Evolutionary conservation across 1,140 invertebrate species (phyloP), one percentile per base, ranked within the genome.

Genomic region (Ptiloglossa arizonensis): DNA sequence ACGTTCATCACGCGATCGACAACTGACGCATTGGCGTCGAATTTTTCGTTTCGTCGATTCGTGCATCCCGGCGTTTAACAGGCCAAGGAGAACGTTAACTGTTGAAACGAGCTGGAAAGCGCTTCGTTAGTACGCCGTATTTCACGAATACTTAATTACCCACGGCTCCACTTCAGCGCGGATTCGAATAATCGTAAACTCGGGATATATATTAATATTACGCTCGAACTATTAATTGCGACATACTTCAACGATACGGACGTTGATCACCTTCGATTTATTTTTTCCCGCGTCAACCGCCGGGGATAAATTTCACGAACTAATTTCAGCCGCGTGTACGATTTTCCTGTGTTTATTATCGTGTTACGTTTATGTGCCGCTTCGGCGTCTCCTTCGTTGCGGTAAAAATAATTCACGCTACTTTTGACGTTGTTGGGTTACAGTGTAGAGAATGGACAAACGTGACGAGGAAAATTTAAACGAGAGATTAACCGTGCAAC

Each of bases 101-200:
- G 54, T 13, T 52, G 78, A 63, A 74, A 77, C 69, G 60, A 82
- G 46, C 59, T 73, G 64, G 56, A 32, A 73, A 79, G 54, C 48
- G 68, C 27, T 82, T 75, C 46, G 60, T 83, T 82, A 79, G 57
- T 79, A 72, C 44, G 76, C 44, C 60, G 15, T 82, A 82, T 68
- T 74, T 82, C 15, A 59, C 59, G 38, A 63, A 69, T 69, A 67
- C 41, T 46, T 85, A 81, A 85, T 83, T 79, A 78, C 69, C 67
- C 67, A 19, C 64, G 70, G 44, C 62, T 59, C 60, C 69, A 22
- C 50, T 66, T 60, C 44, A 32, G 15, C 54, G 48, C 38, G 22
- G 48, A 56, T 76, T 72, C 74, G 50, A 62, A 81, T 81, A 69
- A 80, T 64, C 60, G 60, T 56, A 63, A 69, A 77, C 46, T 46